phyloP scores from a whole-genome alignment of 2,888 invertebrate genomes.

The Synanthedon myopaeformis region DNA sequence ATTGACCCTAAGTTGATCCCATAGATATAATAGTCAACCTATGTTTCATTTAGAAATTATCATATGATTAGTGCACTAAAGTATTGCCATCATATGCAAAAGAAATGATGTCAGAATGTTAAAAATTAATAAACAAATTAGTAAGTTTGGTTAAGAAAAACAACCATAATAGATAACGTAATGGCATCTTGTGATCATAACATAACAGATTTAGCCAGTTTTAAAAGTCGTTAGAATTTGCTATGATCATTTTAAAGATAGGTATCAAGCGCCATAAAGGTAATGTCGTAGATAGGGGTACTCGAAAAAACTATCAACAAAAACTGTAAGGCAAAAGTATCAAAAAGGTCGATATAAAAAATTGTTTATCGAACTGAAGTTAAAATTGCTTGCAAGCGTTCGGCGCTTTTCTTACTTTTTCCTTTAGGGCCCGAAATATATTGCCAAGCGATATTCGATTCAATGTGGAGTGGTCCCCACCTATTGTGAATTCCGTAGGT shows the following conservation, averaged over 20 bases:
- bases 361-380: constrained; percentile 29
- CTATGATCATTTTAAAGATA: constrained; percentile 51
- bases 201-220: constrained; percentile 33
- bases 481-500: constrained; percentile 65
- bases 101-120: too few species aligned
- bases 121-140: not conserved
- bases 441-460: constrained; percentile 50
- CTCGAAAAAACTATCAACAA: constrained; percentile 59
- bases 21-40: too few species aligned
- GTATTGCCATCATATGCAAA: too few species aligned
- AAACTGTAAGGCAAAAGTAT: constrained; percentile 53
- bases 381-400: constrained; percentile 39
- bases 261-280: constrained; percentile 57
- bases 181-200: constrained; percentile 42
- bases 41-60: too few species aligned
- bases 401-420: constrained; percentile 27
- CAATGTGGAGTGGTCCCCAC: constrained; percentile 42
- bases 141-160: constrained; percentile 6
- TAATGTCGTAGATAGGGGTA: constrained; percentile 59
- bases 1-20: too few species aligned
- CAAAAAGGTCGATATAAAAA: constrained; percentile 56
- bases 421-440: constrained; percentile 25
- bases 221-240: constrained; percentile 59
- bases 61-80: too few species aligned
- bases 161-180: constrained; percentile 27